These are phyloP conservation scores for Drosophila silvestris DNA, from an alignment of 2,888 invertebrate genomes.

Conservation along the genomic window DNA sequence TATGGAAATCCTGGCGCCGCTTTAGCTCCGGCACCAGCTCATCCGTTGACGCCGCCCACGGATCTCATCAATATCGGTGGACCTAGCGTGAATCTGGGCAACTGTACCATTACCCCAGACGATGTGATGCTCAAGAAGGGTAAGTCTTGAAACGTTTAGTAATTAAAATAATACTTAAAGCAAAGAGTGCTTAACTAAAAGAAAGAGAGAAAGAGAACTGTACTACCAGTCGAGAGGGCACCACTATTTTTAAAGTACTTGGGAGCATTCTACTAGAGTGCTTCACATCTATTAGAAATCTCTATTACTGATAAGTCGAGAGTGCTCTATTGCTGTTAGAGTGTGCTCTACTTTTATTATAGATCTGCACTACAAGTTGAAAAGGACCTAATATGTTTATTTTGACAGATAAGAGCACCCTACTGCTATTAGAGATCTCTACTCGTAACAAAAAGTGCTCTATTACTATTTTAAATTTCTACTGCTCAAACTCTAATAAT, in stretches of 20 bases:
- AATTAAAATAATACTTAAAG: neutral
- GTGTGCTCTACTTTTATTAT: neutral
- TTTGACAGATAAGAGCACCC: neutral
- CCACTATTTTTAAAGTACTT: neutral
- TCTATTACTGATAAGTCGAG: neutral
- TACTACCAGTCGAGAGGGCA: neutral
- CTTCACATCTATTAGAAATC: neutral
- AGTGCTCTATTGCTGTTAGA: neutral
- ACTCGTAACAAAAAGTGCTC: neutral
- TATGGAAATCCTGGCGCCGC: conserved; percentile 16
- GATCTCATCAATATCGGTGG: conserved; percentile 49
- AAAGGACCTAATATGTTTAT: neutral
- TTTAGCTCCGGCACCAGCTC: conserved; percentile 16
- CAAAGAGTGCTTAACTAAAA: neutral
- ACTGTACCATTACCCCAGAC: conserved; percentile 64
- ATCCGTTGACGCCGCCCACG: conserved; percentile 58
- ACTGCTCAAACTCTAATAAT: neutral
- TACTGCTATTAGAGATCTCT: neutral
- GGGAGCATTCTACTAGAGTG: neutral
- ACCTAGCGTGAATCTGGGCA: conserved; percentile 38
- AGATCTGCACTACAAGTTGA: neutral
- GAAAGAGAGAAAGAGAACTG: neutral
- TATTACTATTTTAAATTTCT: neutral
- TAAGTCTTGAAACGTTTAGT: conserved; percentile 39
- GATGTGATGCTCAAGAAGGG: conserved; percentile 80